Evolutionary conservation across 2,113 vertebrate genomes (phyloP).

Genomic region (Aegotheles bennettii): DNA sequence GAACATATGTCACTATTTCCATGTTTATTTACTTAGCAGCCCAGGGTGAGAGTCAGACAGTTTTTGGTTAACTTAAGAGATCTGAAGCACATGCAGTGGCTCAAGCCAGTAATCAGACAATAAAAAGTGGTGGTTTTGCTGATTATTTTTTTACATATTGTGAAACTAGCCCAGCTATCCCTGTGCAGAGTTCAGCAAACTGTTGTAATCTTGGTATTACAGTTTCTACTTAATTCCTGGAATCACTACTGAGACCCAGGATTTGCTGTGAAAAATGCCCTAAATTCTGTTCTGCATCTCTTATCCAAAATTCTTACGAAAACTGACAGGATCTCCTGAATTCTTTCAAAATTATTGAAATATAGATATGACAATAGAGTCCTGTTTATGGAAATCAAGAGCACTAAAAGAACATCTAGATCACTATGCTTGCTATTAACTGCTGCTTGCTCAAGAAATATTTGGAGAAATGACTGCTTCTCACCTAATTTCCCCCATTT

Average conservation of each 20-base stretch:
- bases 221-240: slow-evolving; percentile 1
- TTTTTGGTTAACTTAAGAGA: slow-evolving; percentile 15
- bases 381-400: not conserved
- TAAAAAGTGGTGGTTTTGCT: slow-evolving; percentile 3
- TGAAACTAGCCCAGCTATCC: not conserved
- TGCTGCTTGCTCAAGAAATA: not conserved
- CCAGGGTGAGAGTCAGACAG: slow-evolving; percentile 6
- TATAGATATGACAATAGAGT: not conserved
- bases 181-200: not conserved
- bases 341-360: not conserved
- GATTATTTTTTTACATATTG: slow-evolving; percentile 39
- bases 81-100: slow-evolving; percentile 17
- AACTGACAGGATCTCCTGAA: not conserved
- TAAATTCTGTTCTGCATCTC: not conserved
- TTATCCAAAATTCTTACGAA: not conserved
- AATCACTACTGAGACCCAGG: not conserved
- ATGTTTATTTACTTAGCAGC: slow-evolving; percentile 59
- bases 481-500: not conserved
- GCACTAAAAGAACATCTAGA: not conserved
- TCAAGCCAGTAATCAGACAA: slow-evolving; percentile 30
- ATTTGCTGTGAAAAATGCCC: not conserved
- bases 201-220: not conserved
- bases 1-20: slow-evolving; percentile 63
- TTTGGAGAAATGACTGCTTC: not conserved
- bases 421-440: not conserved